phyloP scores from a whole-genome alignment of 1,140 invertebrate genomes.

The Drosophila seguyi region DNA sequence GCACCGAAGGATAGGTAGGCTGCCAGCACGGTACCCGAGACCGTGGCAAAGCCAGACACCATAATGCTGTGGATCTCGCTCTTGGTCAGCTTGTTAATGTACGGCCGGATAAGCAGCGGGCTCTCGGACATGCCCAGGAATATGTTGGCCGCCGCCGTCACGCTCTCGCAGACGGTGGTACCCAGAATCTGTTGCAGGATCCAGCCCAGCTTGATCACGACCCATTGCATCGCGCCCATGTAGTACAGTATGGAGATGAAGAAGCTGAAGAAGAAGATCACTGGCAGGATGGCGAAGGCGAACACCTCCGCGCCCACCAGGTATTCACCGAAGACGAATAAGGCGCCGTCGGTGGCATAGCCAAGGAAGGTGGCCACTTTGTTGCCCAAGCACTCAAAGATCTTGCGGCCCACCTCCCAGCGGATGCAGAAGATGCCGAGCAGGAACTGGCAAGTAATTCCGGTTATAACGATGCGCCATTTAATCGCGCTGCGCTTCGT shows the following conservation, averaged over 20 bases:
- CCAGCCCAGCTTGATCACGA: constrained; percentile 94
- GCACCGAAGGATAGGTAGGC: constrained; percentile 97
- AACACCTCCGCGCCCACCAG: constrained; percentile 89
- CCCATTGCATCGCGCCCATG: constrained; percentile 93
- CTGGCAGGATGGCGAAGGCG: constrained; percentile 93
- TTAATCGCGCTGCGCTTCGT: constrained; percentile 88
- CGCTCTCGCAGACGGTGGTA: constrained; percentile 96
- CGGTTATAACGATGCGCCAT: constrained; percentile 93
- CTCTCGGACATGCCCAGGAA: constrained; percentile 97
- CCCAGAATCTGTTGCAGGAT: constrained; percentile 90
- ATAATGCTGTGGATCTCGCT: constrained; percentile 97
- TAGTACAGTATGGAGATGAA: constrained; percentile 95
- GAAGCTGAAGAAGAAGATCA: constrained; percentile 97
- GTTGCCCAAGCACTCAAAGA: constrained; percentile 93
- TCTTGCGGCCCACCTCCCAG: constrained; percentile 91
- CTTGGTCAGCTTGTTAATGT: constrained; percentile 91
- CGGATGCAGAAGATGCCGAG: constrained; percentile 95
- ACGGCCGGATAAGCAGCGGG: constrained; percentile 94
- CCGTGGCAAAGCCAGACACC: constrained; percentile 97
- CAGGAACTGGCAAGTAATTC: constrained; percentile 93
- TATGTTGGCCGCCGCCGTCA: constrained; percentile 95
- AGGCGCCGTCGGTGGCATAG: constrained; percentile 91
- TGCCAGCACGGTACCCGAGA: constrained; percentile 96
- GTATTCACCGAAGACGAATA: constrained; percentile 93
- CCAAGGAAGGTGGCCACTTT: constrained; percentile 92